A percentile compares a stretch with the other conserved stretches of the same genome.
Conservation (phyloP, 2,888 invertebrate genomes). For the Orthonychiurus folsomi region DNA sequence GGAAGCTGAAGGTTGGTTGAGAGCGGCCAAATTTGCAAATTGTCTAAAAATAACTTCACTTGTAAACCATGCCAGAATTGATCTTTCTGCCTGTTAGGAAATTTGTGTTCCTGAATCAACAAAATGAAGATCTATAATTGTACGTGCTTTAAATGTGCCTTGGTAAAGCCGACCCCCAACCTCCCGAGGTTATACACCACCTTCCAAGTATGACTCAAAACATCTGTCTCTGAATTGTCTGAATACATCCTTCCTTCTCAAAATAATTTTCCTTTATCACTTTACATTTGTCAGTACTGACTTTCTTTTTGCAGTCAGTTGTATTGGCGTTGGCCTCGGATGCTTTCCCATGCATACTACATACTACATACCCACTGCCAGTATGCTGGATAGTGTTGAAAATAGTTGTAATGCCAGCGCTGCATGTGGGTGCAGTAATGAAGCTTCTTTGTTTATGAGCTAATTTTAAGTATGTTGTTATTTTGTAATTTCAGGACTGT, state of each 20-base stretch:
- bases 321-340: too few species aligned
- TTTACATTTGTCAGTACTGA: too few species aligned
- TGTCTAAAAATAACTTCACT: background rate
- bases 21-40: background rate
- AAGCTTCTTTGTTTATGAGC: background rate
- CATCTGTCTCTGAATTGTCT: background rate
- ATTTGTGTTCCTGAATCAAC: background rate
- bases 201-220: too few species aligned
- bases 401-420: too few species aligned
- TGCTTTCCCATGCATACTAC: too few species aligned
- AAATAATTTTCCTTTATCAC: too few species aligned
- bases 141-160: background rate
- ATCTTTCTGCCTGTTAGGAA: background rate
- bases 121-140: background rate
- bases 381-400: too few species aligned
- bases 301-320: too few species aligned
- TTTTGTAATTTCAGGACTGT: constrained; percentile 69
- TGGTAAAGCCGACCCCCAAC: too few species aligned
- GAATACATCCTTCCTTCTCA: background rate
- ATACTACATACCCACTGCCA: too few species aligned
- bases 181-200: too few species aligned
- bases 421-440: background rate
- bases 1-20: background rate
- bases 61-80: background rate
- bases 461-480: constrained; percentile 17